These are phyloP conservation scores for Elephas maximus DNA, from an alignment of 2,113 vertebrate species.

Conservation along the genomic window DNA sequence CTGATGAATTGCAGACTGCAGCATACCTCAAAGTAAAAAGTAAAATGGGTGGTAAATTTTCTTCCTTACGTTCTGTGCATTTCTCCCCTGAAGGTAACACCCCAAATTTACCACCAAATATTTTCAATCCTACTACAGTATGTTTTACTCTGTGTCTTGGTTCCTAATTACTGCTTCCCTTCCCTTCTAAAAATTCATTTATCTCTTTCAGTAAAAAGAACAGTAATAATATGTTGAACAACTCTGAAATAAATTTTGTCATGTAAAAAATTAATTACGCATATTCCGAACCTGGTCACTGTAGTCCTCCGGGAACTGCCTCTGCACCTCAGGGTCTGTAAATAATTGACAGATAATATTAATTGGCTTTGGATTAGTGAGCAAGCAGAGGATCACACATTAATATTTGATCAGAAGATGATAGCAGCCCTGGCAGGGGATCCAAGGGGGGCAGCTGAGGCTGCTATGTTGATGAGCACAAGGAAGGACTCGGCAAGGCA, in stretches of 20 bases:
- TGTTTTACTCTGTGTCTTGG: constrained; percentile 85
- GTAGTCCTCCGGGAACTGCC: constrained; percentile 98
- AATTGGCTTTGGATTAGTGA: constrained; percentile 99
- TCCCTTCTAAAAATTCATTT: constrained; percentile 90
- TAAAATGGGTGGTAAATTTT: constrained; percentile 84
- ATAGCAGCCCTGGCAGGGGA: constrained; percentile 99
- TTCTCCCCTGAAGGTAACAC: constrained; percentile 50
- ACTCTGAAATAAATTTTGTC: constrained; percentile 93
- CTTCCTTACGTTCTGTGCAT: constrained; percentile 78
- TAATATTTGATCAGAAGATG: constrained; percentile 99
- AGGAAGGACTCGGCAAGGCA: constrained; percentile 93
- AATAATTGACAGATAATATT: constrained; percentile 99
- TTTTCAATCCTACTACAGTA: constrained; percentile 78
- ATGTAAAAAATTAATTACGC: constrained; percentile 98
- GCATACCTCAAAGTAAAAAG: constrained; percentile 83
- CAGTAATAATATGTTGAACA: constrained; percentile 92
- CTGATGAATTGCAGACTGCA: constrained; percentile 82
- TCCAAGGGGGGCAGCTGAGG: constrained; percentile 98
- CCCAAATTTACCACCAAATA: constrained; percentile 73
- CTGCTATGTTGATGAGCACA: constrained; percentile 97
- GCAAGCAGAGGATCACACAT: constrained; percentile 99
- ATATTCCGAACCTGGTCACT: constrained; percentile 99
- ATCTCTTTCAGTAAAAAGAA: constrained; percentile 91
- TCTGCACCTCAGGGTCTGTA: constrained; percentile 99
- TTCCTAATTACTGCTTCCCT: constrained; percentile 88